Base-by-base conservation (phyloP, 2,888 invertebrate species). In the Trilocha varians region DNA sequence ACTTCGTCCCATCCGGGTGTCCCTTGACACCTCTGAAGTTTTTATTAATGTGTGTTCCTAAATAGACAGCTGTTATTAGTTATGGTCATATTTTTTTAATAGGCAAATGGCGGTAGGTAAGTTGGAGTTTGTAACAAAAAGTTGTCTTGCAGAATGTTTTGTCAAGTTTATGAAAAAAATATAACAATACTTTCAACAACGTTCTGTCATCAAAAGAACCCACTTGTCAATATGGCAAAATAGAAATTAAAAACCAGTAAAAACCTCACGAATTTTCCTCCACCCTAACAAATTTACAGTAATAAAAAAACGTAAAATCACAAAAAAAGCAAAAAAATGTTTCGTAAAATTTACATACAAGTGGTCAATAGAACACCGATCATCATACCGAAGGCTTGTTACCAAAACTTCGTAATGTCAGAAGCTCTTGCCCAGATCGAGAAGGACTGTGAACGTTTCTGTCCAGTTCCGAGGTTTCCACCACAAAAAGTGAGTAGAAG, bases 341-440 rank as follows among this genome's bases (percentile, higher is more conserved):
- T 34, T 34, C 34, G 34, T 13, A 9, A 34, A 25, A 25, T 25
- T 11, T 3, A 11, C 11, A 2, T 25, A 11, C 25, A 25, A 25
- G 25, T 25, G 6, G 5, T 11, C 8, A 25, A 25, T 11, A 25
- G 11, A 25, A 25, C 45, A 9, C 16, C 48, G 1, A 2, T 38
- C 13, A 13, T 53, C 15, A 44, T 52, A 3, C 53, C 49, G 0
- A 52, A 41, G 13, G 65, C 62, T 2, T 48, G 49, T 1, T 72
- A 66, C 42, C 53, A 78, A 46, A 73, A 79, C 47, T 70, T 55
- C 41, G 82, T 79, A 13, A 70, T 65, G 55, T 75, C 74, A 0
- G 59, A 73, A 0, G 52, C 65, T 0, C 42, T 84, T 37, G 65
- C 62, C 1, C 61, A 67, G 39, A 43, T 84, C 2, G 82, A 84